These are phyloP conservation scores for Fregetta grallaria DNA, from an alignment of 2,113 vertebrate species.

Conservation along the genomic window DNA sequence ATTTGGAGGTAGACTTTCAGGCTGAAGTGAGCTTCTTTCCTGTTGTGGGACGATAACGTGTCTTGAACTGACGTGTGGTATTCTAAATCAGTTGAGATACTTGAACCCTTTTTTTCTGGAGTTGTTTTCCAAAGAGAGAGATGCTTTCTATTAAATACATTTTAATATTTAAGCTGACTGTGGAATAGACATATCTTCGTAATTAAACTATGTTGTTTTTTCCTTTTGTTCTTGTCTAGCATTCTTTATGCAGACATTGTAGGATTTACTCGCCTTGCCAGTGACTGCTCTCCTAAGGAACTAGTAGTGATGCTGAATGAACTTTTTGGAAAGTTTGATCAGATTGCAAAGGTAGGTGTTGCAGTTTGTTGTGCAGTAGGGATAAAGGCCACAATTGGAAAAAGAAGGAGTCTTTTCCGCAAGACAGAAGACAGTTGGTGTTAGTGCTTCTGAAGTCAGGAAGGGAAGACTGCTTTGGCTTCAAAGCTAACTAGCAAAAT, in stretches of 20 bases:
- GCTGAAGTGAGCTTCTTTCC: not conserved
- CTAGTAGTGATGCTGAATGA: slow-evolving; percentile 96
- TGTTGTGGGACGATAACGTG: fast-evolving
- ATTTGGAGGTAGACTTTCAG: not conserved
- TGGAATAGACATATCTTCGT: fast-evolving
- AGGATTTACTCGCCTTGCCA: slow-evolving; percentile 94
- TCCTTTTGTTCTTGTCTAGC: slow-evolving; percentile 65
- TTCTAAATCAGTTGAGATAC: not conserved
- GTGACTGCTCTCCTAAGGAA: slow-evolving; percentile 97
- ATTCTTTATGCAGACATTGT: slow-evolving; percentile 98
- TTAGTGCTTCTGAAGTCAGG: not conserved
- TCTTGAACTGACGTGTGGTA: not conserved
- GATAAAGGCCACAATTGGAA: not conserved
- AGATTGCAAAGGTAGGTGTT: slow-evolving; percentile 93
- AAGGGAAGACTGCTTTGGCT: not conserved
- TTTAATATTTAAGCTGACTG: not conserved
- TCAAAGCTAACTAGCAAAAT: not conserved
- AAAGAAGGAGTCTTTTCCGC: not conserved
- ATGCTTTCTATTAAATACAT: not conserved
- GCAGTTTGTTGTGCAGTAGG: not conserved
- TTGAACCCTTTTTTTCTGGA: not conserved
- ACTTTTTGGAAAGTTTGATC: slow-evolving; percentile 97
- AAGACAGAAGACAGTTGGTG: not conserved
- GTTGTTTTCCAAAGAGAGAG: not conserved
- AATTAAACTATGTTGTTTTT: not conserved